Base-by-base conservation (phyloP, 2,113 vertebrate species). In the Ctenomys sociabilis region DNA sequence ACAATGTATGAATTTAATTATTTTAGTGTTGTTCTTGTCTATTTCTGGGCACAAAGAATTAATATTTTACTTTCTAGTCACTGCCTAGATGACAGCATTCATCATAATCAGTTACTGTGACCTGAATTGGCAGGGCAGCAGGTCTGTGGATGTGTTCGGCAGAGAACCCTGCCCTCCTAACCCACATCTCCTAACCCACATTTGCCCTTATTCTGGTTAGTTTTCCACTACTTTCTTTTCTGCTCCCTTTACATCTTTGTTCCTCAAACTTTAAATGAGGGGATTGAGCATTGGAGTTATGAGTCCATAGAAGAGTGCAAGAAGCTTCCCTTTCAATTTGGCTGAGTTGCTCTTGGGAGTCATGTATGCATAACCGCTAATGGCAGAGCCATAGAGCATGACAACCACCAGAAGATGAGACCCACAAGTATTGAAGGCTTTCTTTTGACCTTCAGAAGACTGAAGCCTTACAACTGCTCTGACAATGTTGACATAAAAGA, bases 401-500 rank as follows among this genome's bases (percentile, higher is more conserved):
- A 97, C 5, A 22, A 95, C 87, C 43, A 96, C 70, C 43, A 96
- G 37, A 64, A 96, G 63, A 88, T 96, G 96, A 84, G 82, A 97
- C 45, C 90, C 85, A 54, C 97, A 96, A 7, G 95, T 97, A 16
- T 94, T 96, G 72, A 97, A 97, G 32, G 91, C 95, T 52, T 95
- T 96, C 24, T 83, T 97, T 28, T 35, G 40, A 64, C 96, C 94
- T 30, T 95, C 78, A 43, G 85, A 85, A 43, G 92, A 92, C 8
- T 94, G 90, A 64, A 87, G 87, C 28, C 16, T 87, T 40, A 87
- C 32, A n/a, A 95, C 77, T 43, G 75, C 54, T 70, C 59, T 86
- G 75, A 92, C 89, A 87, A 96, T 96, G 73, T 94, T 97, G 40
- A 70, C 14, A 32, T 95, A 94, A 61, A 85, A 97, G 61, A 94